Evolutionary conservation across 2,888 invertebrate genomes (phyloP).

Genomic region (Exephanes ischioxanthus): DNA sequence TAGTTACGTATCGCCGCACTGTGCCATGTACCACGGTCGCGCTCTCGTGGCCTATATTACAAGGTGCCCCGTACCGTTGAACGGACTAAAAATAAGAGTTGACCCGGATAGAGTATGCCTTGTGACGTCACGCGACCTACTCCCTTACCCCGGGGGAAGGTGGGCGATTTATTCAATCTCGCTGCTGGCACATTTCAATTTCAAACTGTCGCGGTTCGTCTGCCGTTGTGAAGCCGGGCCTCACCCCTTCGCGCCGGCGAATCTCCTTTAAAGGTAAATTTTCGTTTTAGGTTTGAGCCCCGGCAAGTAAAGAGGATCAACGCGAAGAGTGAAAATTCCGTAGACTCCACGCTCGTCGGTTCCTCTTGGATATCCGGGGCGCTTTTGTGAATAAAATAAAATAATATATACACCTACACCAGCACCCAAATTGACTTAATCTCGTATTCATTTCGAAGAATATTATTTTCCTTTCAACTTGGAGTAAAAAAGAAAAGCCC

Average conservation of each 20-base stretch:
- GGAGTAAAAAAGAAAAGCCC: too few relatives aligned
- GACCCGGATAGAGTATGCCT: constrained; percentile 62
- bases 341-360: background rate
- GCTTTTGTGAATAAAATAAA: constrained; percentile 29
- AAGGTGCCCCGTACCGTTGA: constrained; percentile 26
- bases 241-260: background rate
- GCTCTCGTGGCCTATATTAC: constrained; percentile 19
- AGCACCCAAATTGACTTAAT: too few relatives aligned
- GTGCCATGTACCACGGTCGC: constrained; percentile 43
- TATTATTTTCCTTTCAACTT: background rate
- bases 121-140: constrained; percentile 66
- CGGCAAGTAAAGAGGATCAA: constrained; percentile 11
- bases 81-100: constrained; percentile 65
- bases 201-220: constrained; percentile 64
- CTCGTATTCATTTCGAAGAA: background rate
- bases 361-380: constrained; percentile 21
- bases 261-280: constrained; percentile 53
- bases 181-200: constrained; percentile 67
- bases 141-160: constrained; percentile 36
- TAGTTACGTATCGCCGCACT: constrained; percentile 37
- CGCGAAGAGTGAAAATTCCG: constrained; percentile 2
- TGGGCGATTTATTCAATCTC: constrained; percentile 69
- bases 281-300: constrained; percentile 48
- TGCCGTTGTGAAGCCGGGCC: constrained; percentile 15
- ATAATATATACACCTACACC: background rate